Conservation (phyloP, 2,113 vertebrate species). For the Chloebia gouldiae region DNA sequence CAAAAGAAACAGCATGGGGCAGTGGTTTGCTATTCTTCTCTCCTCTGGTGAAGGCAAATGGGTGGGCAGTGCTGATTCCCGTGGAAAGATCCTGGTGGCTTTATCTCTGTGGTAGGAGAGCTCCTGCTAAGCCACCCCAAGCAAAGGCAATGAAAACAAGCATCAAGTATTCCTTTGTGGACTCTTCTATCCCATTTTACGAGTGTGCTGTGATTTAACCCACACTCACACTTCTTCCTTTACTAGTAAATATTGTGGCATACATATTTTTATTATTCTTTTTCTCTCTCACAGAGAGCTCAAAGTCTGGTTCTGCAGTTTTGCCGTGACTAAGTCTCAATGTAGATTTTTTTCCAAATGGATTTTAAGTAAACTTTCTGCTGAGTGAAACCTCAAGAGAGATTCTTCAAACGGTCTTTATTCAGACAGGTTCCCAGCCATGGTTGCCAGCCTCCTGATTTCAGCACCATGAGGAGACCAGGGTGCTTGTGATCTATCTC, state of each 20-base stretch:
- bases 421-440: conserved; percentile 24
- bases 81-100: not conserved
- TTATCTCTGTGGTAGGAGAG: not conserved
- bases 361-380: not conserved
- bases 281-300: not conserved
- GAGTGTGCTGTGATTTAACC: not conserved
- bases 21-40: not conserved
- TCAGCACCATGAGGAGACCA: not conserved
- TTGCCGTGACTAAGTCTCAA: not conserved
- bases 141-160: not conserved
- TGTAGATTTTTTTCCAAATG: not conserved
- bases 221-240: not conserved
- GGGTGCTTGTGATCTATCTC: not conserved
- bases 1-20: not conserved
- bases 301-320: not conserved
- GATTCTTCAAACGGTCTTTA: not conserved
- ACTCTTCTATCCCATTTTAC: not conserved
- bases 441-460: not conserved
- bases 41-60: not conserved
- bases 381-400: not conserved
- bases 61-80: conserved; percentile 13
- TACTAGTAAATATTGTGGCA: not conserved
- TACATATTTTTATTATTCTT: not conserved
- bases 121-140: conserved; percentile 1
- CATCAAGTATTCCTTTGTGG: not conserved